These are phyloP conservation scores for Sphaerophoria rueppellii DNA, from an alignment of 2,888 invertebrate genomes.

Conservation along the genomic window DNA sequence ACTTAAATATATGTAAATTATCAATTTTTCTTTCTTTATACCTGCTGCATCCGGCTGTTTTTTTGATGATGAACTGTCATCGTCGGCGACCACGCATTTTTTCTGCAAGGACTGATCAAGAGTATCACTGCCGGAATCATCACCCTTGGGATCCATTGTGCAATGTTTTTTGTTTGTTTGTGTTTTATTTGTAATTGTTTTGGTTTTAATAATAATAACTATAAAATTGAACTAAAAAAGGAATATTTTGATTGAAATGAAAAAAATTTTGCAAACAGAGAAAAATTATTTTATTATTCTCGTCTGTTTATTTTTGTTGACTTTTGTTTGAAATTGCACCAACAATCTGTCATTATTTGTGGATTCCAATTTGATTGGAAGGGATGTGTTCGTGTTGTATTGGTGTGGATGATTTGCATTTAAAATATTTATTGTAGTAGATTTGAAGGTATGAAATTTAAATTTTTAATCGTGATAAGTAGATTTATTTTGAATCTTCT, in stretches of 20 bases:
- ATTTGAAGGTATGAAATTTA: not conserved
- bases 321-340: conserved; percentile 72
- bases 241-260: conserved; percentile 26
- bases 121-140: conserved; percentile 80
- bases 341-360: conserved; percentile 59
- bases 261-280: conserved; percentile 54
- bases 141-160: conserved; percentile 79
- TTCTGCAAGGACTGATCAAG: conserved; percentile 79
- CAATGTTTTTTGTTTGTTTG: conserved; percentile 28
- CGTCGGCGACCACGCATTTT: conserved; percentile 78
- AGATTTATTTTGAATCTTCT: too few species aligned
- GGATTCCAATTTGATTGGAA: conserved; percentile 23
- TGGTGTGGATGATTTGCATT: conserved; percentile 4
- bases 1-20: conserved; percentile 16
- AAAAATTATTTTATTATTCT: conserved; percentile 60
- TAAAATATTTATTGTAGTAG: not conserved
- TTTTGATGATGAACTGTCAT: conserved; percentile 66
- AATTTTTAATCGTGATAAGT: not conserved
- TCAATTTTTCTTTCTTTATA: conserved; percentile 50
- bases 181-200: conserved; percentile 34
- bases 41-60: conserved; percentile 73
- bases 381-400: conserved; percentile 5
- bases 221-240: conserved; percentile 63
- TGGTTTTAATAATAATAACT: conserved; percentile 57
- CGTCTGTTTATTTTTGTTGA: conserved; percentile 73